phyloP scores from a whole-genome alignment of 2,888 invertebrate genomes.

The Megaustenia siamemsis region DNA sequence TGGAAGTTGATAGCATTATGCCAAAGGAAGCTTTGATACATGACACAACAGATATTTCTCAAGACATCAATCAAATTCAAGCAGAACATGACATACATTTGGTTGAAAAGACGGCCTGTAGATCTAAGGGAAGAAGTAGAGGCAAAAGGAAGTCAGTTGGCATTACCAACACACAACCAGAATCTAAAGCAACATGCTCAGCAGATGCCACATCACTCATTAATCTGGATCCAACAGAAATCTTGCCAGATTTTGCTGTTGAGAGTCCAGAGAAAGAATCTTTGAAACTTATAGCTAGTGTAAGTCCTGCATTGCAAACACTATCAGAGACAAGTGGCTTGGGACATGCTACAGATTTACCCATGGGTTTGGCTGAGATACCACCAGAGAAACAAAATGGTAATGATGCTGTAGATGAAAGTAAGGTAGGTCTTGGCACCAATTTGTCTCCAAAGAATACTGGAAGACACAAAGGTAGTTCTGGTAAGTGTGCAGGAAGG shows the following conservation, averaged over 20 bases:
- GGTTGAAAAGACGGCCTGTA: neutral
- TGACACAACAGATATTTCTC: neutral
- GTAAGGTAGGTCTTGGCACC: neutral
- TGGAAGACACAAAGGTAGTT: conserved; percentile 4
- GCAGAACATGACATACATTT: neutral
- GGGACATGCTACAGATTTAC: neutral
- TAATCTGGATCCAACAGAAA: neutral
- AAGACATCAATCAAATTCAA: neutral
- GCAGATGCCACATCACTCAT: neutral
- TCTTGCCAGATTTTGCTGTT: too few relatives aligned
- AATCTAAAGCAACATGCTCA: neutral
- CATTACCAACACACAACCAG: neutral
- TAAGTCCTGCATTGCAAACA: neutral
- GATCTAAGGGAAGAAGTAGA: neutral
- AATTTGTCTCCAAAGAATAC: neutral
- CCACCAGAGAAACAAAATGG: neutral
- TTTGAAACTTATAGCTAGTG: too few relatives aligned
- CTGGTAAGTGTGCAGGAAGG: neutral
- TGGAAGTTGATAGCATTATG: neutral
- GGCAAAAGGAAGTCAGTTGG: neutral
- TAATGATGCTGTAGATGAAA: neutral
- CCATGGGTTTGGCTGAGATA: neutral
- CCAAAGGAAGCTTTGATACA: neutral
- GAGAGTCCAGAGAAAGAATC: neutral
- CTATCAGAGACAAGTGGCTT: too few relatives aligned